These are phyloP conservation scores for Triops longicaudatus DNA, from an alignment of 1,140 invertebrate species.

Conservation along the genomic window DNA sequence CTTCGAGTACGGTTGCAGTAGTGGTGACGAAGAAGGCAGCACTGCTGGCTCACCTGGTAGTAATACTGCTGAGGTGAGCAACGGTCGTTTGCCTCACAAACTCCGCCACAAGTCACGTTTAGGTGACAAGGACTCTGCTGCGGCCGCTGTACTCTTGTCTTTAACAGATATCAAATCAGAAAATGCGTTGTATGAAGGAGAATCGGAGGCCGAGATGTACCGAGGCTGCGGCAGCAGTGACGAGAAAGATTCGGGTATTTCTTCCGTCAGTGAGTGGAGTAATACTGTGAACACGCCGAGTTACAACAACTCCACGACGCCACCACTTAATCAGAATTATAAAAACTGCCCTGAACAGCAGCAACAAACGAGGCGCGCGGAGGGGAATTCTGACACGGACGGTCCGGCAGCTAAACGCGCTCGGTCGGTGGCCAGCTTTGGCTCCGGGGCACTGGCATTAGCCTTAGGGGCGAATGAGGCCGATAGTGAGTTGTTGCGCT, in stretches of 20 bases:
- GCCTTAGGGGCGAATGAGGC: neutral
- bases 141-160: constrained; percentile 49
- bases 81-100: constrained; percentile 72
- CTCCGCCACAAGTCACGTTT: constrained; percentile 84
- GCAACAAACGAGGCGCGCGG: neutral
- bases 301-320: constrained; percentile 30
- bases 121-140: constrained; percentile 75
- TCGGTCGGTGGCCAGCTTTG: constrained; percentile 29
- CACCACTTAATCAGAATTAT: constrained; percentile 21
- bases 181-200: constrained; percentile 23
- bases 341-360: constrained; percentile 23
- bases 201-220: constrained; percentile 5
- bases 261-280: constrained; percentile 60
- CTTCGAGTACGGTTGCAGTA: constrained; percentile 51
- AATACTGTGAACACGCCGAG: constrained; percentile 35
- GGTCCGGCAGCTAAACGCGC: constrained; percentile 18
- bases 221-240: constrained; percentile 47
- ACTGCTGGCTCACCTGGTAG: constrained; percentile 31
- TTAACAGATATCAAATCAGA: constrained; percentile 61
- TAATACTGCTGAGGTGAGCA: constrained; percentile 36
- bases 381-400: neutral
- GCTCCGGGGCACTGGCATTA: constrained; percentile 24
- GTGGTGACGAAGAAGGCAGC: constrained; percentile 55
- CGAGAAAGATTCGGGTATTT: constrained; percentile 78
- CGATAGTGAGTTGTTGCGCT: constrained; percentile 53